phyloP scores from a whole-genome alignment of 2,113 vertebrate genomes.

The Peromyscus polionotus region DNA sequence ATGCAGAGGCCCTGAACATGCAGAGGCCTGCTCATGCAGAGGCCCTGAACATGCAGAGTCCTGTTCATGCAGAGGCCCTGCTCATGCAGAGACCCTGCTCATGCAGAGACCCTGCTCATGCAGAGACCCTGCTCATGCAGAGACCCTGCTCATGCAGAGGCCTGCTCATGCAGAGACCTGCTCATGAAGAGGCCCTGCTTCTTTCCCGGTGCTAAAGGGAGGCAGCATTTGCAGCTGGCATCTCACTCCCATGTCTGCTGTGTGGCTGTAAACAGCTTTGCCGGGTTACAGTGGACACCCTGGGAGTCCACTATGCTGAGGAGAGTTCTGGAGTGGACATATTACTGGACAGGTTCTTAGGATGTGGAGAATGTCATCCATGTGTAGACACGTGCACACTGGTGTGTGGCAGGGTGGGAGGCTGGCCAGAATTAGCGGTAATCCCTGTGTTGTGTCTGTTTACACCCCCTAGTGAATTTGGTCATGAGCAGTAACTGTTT shows the following conservation, averaged over 20 bases:
- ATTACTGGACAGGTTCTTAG: too few relatives aligned
- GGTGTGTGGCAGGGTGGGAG: neutral
- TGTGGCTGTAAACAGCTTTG: neutral
- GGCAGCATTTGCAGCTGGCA: neutral
- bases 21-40: too few relatives aligned
- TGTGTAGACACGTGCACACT: too few relatives aligned
- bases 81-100: too few relatives aligned
- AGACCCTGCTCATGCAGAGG: too few relatives aligned
- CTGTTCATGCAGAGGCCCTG: too few relatives aligned
- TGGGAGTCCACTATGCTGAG: neutral
- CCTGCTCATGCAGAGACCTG: too few relatives aligned
- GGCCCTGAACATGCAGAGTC: too few relatives aligned
- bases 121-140: too few relatives aligned
- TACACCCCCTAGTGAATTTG: neutral
- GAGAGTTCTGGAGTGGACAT: neutral
- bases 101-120: too few relatives aligned
- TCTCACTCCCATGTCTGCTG: neutral
- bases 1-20: too few relatives aligned
- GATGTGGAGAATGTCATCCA: accelerated
- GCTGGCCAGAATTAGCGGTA: neutral
- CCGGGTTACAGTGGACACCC: neutral
- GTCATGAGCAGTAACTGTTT: neutral
- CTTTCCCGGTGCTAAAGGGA: neutral
- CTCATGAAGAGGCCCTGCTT: neutral
- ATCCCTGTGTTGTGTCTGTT: neutral